Conservation (phyloP, 2,888 invertebrate genomes). For the Heliconius ethilla region DNA sequence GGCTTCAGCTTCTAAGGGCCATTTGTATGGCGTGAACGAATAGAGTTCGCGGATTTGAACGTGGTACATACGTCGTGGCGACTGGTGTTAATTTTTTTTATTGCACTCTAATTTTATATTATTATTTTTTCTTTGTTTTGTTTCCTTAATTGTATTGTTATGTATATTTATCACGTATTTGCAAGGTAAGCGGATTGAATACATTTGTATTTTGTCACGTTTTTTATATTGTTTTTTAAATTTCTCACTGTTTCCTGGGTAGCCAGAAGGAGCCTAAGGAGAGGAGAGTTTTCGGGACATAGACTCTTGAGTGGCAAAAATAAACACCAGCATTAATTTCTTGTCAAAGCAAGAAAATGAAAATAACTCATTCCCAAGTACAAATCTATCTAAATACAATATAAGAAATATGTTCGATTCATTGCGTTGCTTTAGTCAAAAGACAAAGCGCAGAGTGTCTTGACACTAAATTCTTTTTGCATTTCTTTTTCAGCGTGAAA, state of each 20-base stretch:
- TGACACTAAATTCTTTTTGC: neutral
- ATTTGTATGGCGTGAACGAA: slow-evolving; percentile 67
- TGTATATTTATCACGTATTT: slow-evolving; percentile 1
- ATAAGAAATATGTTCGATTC: neutral
- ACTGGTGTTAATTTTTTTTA: neutral
- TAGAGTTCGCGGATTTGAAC: slow-evolving; percentile 35
- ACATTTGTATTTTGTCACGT: neutral
- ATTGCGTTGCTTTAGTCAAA: too few species aligned
- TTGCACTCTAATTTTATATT: too few species aligned
- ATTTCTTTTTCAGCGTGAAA: too few species aligned
- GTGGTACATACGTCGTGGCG: slow-evolving; percentile 29
- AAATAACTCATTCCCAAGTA: too few species aligned
- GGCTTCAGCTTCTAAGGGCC: slow-evolving; percentile 55
- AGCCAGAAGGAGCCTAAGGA: too few species aligned
- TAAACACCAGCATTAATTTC: too few species aligned
- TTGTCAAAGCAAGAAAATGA: too few species aligned
- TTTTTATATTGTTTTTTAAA: neutral
- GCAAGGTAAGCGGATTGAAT: neutral
- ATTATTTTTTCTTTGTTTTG: neutral
- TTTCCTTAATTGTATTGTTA: neutral
- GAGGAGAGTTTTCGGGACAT: too few species aligned
- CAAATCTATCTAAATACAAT: too few species aligned
- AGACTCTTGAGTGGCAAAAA: too few species aligned
- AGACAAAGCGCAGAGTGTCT: neutral
- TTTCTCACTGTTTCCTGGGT: too few species aligned